Evolutionary conservation across 1,140 invertebrate genomes (phyloP), one percentile per base, ranked within the genome.

Genomic region (Spodoptera frugiperda): DNA sequence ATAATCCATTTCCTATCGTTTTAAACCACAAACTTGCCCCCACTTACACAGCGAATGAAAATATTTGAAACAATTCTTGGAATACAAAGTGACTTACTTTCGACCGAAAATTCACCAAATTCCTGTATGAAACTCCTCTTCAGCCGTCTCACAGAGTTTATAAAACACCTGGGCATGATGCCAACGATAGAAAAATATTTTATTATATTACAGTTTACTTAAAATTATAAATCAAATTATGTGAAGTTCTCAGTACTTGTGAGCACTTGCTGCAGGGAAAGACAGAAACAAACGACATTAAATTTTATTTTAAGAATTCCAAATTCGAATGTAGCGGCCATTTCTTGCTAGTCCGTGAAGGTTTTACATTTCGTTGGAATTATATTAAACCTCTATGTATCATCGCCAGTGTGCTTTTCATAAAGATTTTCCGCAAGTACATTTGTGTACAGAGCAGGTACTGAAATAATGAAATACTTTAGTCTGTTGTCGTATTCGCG

Each of bases 161-260:
- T 61, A 55, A 88, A 92, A 87, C 91, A 91, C 76, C 82, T 90
- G 67, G 91, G 91, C 91, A 92, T 91, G 65, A 57, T 81, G 65
- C 49, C 74, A 65, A 63, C 53, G 72, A 17, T 30, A 73, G 46
- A 74, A 77, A 71, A 71, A 39, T 54, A 68, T 72, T 19, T 17
- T 73, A 68, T 49, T 57, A 55, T 68, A 68, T 49, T 59, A 54
- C 10, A 75, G n/a, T 53, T 53, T 63, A 61, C 59, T 49, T 48
- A 53, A 65, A 75, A 63, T 75, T 65, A 75, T 39, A 75, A n/a
- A 63, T 63, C 54, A 75, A 65, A 75, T 65, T 53, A 63, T 75
- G 14, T 54, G 15, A 25, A 65, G 48, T 65, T 75, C 57, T 30
- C 33, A 79, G 78, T 83, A 91, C 89, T 83, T 86, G 87, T 87